Conservation (phyloP, 2,797 vertebrate genomes). For the Nasua narica region DNA sequence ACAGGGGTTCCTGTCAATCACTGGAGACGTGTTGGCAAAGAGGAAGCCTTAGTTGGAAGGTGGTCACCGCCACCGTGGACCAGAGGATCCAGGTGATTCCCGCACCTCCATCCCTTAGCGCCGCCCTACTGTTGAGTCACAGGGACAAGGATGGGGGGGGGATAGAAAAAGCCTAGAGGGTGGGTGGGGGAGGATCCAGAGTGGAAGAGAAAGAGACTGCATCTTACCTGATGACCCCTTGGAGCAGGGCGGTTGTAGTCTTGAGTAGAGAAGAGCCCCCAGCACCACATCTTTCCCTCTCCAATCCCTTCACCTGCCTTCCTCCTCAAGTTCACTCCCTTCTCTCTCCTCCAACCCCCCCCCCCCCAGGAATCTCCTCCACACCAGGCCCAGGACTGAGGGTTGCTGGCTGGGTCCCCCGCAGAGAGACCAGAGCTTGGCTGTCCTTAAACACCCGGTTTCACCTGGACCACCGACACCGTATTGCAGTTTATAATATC, state of each 20-base stretch:
- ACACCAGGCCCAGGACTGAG: background rate
- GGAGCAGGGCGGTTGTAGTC: slow-evolving; percentile 86
- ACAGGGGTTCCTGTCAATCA: slow-evolving; percentile 72
- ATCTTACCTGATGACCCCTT: slow-evolving; percentile 87
- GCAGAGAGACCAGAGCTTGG: background rate
- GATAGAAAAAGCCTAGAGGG: background rate
- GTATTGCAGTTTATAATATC: slow-evolving; percentile 87
- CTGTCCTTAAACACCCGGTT: background rate
- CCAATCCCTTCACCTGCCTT: background rate
- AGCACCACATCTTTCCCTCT: too few relatives aligned
- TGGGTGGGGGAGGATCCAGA: background rate
- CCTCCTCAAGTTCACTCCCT: background rate
- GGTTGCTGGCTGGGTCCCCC: background rate
- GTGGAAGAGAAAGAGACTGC: background rate
- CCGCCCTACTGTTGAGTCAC: background rate
- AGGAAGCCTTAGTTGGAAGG: background rate
- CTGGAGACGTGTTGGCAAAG: slow-evolving; percentile 88
- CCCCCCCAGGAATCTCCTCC: background rate
- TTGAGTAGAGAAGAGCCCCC: slow-evolving; percentile 76
- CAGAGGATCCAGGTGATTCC: background rate
- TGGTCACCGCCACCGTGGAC: too few relatives aligned
- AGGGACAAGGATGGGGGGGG: background rate
- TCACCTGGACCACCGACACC: slow-evolving; percentile 85
- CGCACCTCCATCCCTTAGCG: background rate
- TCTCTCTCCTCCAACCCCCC: background rate